Evolutionary conservation across 2,797 vertebrate genomes (phyloP).

Genomic region (Notoglanidium macrostoma): DNA sequence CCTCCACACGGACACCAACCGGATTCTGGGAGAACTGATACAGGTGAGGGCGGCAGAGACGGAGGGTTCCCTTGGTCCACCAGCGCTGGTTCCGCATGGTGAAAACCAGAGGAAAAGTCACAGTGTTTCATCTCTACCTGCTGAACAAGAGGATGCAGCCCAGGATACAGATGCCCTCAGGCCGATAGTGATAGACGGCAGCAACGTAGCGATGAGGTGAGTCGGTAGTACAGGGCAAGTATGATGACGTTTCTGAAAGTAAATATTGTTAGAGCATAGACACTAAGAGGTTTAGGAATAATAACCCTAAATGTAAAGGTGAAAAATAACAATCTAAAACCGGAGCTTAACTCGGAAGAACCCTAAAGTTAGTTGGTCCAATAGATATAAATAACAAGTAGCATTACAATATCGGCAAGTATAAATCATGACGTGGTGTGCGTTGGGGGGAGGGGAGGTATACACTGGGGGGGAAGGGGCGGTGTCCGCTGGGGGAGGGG

Average conservation of each 20-base stretch:
- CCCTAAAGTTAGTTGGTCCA: too few species aligned
- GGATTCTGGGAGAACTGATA: constrained; percentile 89
- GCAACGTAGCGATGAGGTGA: constrained; percentile 98
- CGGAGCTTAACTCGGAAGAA: not conserved
- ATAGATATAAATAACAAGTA: not conserved
- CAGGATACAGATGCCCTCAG: constrained; percentile 84
- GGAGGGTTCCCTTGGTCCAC: constrained; percentile 44
- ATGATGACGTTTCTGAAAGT: not conserved
- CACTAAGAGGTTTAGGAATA: not conserved
- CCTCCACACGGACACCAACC: constrained; percentile 84
- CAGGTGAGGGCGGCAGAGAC: constrained; percentile 55
- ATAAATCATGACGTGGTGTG: not conserved
- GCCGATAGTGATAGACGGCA: constrained; percentile 92
- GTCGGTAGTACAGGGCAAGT: constrained; percentile 20
- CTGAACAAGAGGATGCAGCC: constrained; percentile 73
- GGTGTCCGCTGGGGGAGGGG: too few species aligned
- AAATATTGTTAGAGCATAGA: not conserved
- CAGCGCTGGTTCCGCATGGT: constrained; percentile 69
- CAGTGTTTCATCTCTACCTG: constrained; percentile 68
- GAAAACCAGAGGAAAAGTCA: constrained; percentile 66
- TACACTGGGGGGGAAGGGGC: too few species aligned
- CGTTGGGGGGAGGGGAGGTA: too few species aligned
- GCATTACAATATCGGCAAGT: not conserved
- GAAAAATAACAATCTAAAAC: not conserved
- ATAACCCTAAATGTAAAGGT: not conserved